These are phyloP conservation scores for Protaetia brevitarsis DNA, from an alignment of 1,140 invertebrate species.

Conservation along the genomic window DNA sequence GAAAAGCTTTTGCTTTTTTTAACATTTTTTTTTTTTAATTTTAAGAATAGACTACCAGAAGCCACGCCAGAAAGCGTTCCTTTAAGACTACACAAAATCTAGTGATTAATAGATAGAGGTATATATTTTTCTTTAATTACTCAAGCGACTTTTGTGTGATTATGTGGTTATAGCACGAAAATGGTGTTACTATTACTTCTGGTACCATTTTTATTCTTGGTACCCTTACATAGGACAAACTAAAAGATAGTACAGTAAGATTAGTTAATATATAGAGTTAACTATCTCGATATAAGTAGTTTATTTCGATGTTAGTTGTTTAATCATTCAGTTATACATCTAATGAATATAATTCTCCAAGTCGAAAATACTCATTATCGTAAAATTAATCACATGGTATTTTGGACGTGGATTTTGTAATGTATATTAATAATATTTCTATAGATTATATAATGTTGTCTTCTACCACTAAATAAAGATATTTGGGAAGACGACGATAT, in stretches of 20 bases:
- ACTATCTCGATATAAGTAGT: not conserved
- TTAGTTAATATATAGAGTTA: not conserved
- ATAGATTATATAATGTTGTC: not conserved
- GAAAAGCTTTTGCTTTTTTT: not conserved
- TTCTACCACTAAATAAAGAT: slow-evolving; percentile 9
- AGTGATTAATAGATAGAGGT: not conserved
- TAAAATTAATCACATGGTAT: not conserved
- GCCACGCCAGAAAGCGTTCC: not conserved
- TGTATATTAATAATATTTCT: too few relatives aligned
- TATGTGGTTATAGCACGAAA: not conserved
- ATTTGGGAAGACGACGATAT: slow-evolving; percentile 4
- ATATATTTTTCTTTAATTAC: not conserved
- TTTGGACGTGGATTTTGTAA: not conserved
- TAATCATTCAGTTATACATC: slow-evolving; percentile 1
- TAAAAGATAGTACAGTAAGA: not conserved
- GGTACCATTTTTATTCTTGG: not conserved
- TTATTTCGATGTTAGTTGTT: slow-evolving; percentile 17
- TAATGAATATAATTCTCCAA: not conserved
- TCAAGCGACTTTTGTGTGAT: not conserved
- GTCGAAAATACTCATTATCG: not conserved
- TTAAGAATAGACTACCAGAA: not conserved
- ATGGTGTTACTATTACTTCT: slow-evolving; percentile 21
- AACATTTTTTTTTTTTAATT: not conserved
- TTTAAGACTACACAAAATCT: too few relatives aligned
- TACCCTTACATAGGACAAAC: slow-evolving; percentile 6